phyloP scores from a whole-genome alignment of 2,888 invertebrate genomes.

The Lasius platythorax region DNA sequence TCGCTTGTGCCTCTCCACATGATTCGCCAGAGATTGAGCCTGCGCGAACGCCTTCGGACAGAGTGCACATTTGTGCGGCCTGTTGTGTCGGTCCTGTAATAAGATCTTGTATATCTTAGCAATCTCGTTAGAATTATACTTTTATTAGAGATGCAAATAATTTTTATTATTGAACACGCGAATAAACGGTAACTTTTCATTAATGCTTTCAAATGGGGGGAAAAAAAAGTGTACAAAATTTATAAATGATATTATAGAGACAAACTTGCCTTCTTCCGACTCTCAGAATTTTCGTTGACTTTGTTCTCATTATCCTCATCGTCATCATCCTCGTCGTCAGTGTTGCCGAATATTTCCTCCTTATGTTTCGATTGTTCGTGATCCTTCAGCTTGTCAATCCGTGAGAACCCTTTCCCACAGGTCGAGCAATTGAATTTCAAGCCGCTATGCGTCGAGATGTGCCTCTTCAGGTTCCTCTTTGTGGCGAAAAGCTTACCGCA shows the following conservation, averaged over 20 bases:
- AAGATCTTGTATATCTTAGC: not conserved
- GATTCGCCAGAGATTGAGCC: conserved; percentile 81
- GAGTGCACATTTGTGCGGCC: conserved; percentile 81
- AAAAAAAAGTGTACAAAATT: not conserved
- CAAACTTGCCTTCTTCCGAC: conserved; percentile 77
- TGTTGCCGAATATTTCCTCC: conserved; percentile 78
- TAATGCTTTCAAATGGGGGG: not conserved
- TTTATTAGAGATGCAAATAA: not conserved
- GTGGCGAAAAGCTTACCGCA: conserved; percentile 83
- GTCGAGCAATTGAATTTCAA: conserved; percentile 80
- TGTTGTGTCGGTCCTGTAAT: conserved; percentile 79
- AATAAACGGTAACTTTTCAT: not conserved
- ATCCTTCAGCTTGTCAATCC: conserved; percentile 81
- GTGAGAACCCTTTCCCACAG: conserved; percentile 82
- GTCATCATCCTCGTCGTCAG: conserved; percentile 78
- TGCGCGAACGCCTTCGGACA: conserved; percentile 83
- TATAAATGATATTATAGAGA: not conserved
- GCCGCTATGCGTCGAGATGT: conserved; percentile 82
- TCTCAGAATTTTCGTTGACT: conserved; percentile 68
- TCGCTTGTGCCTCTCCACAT: conserved; percentile 82
- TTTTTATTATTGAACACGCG: not conserved
- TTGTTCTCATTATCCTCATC: conserved; percentile 78
- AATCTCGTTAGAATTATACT: not conserved
- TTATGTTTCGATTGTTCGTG: conserved; percentile 83
- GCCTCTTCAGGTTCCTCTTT: conserved; percentile 81